Evolutionary conservation across 2,888 invertebrate species (phyloP), one percentile per base, ranked within the genome.

Genomic region (Tineola bisselliella): DNA sequence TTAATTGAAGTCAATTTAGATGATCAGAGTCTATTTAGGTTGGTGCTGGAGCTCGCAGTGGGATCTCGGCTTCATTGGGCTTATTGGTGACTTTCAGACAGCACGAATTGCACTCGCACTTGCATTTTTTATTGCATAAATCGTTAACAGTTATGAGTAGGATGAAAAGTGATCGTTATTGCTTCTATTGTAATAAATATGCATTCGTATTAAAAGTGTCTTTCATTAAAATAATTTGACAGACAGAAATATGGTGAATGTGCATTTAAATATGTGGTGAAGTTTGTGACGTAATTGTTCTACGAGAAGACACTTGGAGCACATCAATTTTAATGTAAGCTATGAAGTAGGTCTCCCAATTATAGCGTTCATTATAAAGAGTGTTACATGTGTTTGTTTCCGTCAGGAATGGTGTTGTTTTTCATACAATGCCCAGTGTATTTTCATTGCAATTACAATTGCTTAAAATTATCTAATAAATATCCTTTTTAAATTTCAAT

Each of bases 1-100:
- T 87, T 87, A 87, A 87, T 87, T 87, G 87, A 87, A 87, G 86
- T 86, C 87, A 87, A 87, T 87, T 87, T 86, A 87, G 86, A 87
- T 86, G 87, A 87, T 87, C 87, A 87, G 86, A 87, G 84, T 87
- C 87, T 87, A 87, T 87, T 87, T 86, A 86, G 87, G 86, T 84
- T 86, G 86, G 83, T 84, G 84, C 84, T 84, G 86, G 83, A 82
- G 77, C 79, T 82, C 84, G 76, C 83, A 81, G 75, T 81, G 86
- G 84, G 86, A 84, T 84, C 84, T 81, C 86, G 82, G 81, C 86
- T 84, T 87, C 87, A 87, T 87, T 87, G 87, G 87, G 84, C 80
- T 87, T 82, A 87, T 87, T 87, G 87, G 87, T 82, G 86, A 87
- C 86, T 87, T 86, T 87, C 86, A 86, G 86, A 77, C 83, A 86